These are phyloP conservation scores for Hypothenemus hampei DNA, from an alignment of 1,140 invertebrate genomes.

Conservation along the genomic window DNA sequence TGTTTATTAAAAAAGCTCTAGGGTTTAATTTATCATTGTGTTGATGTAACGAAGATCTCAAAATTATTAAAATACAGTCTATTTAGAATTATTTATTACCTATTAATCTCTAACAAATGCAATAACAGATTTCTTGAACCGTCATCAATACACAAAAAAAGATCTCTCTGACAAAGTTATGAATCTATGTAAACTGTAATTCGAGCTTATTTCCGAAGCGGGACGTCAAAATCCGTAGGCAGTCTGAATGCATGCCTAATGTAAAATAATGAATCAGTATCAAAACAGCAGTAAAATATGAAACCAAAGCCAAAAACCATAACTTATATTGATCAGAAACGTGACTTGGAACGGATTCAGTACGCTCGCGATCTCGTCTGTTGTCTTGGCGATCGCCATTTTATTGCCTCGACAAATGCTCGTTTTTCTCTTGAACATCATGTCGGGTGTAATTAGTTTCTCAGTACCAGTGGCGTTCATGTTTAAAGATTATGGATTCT, in stretches of 20 bases:
- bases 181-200: too few relatives aligned
- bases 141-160: too few relatives aligned
- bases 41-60: too few relatives aligned
- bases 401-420: slow-evolving; percentile 10
- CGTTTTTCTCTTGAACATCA: slow-evolving; percentile 1
- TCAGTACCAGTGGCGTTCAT: too few relatives aligned
- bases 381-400: slow-evolving; percentile 29
- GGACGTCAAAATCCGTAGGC: slow-evolving; percentile 15
- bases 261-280: slow-evolving; percentile 29
- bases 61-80: too few relatives aligned
- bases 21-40: too few relatives aligned
- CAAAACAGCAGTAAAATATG: slow-evolving; percentile 29
- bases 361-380: slow-evolving; percentile 22
- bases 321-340: slow-evolving; percentile 31
- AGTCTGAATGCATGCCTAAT: slow-evolving; percentile 27
- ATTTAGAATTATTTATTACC: too few relatives aligned
- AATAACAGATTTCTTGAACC: too few relatives aligned
- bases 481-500: too few relatives aligned
- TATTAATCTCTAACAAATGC: too few relatives aligned
- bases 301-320: slow-evolving; percentile 30
- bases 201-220: slow-evolving; percentile 11
- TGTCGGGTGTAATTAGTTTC: too few relatives aligned
- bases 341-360: slow-evolving; percentile 26
- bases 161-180: too few relatives aligned
- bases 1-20: slow-evolving; percentile 34